Base-by-base conservation (phyloP, 1,140 invertebrate genomes). In the Laodelphax striatellus region DNA sequence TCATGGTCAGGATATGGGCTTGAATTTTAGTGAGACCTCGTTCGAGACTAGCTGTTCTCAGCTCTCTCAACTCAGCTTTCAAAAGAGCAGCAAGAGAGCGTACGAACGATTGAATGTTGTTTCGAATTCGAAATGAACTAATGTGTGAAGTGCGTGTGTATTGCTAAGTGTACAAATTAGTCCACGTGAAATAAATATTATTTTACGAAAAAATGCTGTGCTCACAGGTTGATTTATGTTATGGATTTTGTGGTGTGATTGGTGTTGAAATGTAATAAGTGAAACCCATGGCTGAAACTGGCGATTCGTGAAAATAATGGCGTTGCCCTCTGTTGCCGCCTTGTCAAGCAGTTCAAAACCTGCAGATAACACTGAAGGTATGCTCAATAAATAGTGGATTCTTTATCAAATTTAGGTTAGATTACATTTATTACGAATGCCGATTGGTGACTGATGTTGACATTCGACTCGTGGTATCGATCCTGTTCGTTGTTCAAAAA, bases 311-410 rank as follows among this genome's bases (percentile, higher is more conserved):
- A 55, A 56, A 60, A 63, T 60, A 57, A 63, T 63, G 62, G 62
- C 62, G 62, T 61, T 63, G 58, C 58, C 62, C 50, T n/a, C 55
- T 19, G 61, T 62, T 50, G 62, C 62, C 62, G 62, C 58, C 56
- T 46, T 60, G 54, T 62, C 63, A 53, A 62, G 52, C 58, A 62
- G 60, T 59, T 44, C 61, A 22, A 64, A 41, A 55, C 34, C 56
- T 60, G 57, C 60, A 52, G 22, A 21, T 52, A 52, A 16, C 22
- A 52, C 4, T 52, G 46, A 21, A 52, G 22, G 22, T 52, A 52
- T 10, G 6, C 8, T 52, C 22, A 52, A 31, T 17, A 55, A n/a
- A 17, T 9, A 11, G 31, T 11, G 31, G 16, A 42, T 55, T 62
- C 22, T 42, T 43, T 56, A 19, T 38, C 10, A 38, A 13, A 5